Base-by-base conservation (phyloP, 1,140 invertebrate species). In the Zaprionus tsacasi region DNA sequence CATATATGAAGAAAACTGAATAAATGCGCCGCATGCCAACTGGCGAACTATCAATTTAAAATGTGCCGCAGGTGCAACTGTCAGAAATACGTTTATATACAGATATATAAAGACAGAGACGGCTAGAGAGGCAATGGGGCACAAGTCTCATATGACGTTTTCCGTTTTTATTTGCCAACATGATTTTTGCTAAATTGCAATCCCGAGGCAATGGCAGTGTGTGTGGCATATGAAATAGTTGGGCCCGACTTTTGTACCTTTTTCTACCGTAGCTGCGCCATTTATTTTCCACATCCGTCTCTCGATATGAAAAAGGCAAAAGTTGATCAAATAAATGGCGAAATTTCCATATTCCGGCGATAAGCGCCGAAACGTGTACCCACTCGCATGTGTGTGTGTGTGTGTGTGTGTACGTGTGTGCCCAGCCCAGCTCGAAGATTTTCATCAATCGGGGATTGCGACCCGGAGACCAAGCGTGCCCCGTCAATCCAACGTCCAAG, bases 301-400 rank as follows among this genome's bases (percentile, higher is more conserved):
- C 38, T 72, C 67, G 54, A 89, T 89, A 88, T 89, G 81, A 78
- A 77, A 88, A 87, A 88, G 74, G 75, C 70, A 89, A 89, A 88
- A 88, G 78, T 88, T 88, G 85, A 89, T 89, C 85, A 85, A 88
- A 90, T 85, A 89, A 90, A 90, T 89, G 81, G 64, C 78, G 52
- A 90, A 89, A 89, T 89, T 89, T 89, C 85, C 86, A 89, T 89
- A 89, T 89, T 89, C 72, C 59, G 64, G 38, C 85, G 76, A 89
- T 89, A 89, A 89, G 81, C 79, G 55, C 56, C 17, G 65, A 77
- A 85, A 89, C 85, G 85, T 89, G 85, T 74, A 82, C 38, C 11
- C 38, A 57, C 17, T n/a, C 11, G 25, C 50, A 52, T 52, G 2
- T 33, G 27, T 55, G n/a, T 55, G 27, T 33, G 27, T 55, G 76